Evolutionary conservation across 2,113 vertebrate species (phyloP).

Genomic region (Zosterops pallidus): DNA sequence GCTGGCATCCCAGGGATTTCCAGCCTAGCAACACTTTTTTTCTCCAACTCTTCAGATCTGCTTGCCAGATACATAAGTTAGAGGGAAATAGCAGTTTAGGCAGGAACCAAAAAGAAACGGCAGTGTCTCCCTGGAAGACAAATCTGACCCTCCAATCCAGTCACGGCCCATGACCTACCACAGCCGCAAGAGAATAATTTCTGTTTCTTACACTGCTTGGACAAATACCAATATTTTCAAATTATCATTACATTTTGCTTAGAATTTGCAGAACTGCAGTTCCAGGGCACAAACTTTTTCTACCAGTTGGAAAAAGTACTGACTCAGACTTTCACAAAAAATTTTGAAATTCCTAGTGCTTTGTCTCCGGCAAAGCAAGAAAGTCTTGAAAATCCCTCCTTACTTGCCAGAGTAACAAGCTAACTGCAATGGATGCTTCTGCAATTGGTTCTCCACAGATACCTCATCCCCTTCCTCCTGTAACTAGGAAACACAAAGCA

Average conservation of each 20-base stretch:
- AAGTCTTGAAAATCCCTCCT: not conserved
- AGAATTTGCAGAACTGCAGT: not conserved
- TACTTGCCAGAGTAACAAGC: not conserved
- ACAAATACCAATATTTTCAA: not conserved
- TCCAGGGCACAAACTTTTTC: not conserved
- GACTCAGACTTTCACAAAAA: not conserved
- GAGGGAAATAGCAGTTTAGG: not conserved
- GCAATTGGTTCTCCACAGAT: not conserved
- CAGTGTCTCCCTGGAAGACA: not conserved
- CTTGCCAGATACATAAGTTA: not conserved
- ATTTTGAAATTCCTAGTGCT: not conserved
- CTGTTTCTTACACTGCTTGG: not conserved
- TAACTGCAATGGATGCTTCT: not conserved
- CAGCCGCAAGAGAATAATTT: not conserved
- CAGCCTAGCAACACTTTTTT: not conserved
- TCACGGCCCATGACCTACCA: not conserved
- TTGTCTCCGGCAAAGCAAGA: not conserved
- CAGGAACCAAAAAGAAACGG: not conserved
- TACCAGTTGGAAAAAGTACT: not conserved
- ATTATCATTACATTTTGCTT: not conserved
- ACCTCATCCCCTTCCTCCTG: not conserved
- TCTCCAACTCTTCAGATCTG: not conserved
- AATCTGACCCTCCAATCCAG: not conserved
- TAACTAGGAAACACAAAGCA: conserved; percentile 16
- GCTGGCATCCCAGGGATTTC: not conserved